phyloP scores from a whole-genome alignment of 2,888 invertebrate genomes.

The Vannuccia rotundouncinata region DNA sequence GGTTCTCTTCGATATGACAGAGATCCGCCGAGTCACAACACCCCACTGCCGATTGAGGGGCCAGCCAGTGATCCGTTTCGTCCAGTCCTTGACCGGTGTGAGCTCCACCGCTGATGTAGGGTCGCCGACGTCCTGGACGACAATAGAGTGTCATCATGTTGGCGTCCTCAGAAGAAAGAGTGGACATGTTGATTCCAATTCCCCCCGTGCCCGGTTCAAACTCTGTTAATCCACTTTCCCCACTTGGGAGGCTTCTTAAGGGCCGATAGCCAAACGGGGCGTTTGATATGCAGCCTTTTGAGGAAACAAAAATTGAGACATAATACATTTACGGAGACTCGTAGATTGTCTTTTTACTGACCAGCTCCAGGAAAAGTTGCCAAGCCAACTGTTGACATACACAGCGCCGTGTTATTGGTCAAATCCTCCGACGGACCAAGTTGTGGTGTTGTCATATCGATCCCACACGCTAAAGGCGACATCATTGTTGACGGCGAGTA shows the following conservation, averaged over 20 bases:
- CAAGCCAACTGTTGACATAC: neutral
- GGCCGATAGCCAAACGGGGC: neutral
- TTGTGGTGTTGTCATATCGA: too few species aligned
- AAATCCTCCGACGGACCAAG: neutral
- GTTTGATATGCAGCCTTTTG: neutral
- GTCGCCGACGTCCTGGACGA: neutral
- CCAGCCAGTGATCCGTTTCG: neutral
- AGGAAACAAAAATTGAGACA: too few species aligned
- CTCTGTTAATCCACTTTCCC: neutral
- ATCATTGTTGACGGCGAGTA: too few species aligned
- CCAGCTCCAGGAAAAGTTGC: neutral
- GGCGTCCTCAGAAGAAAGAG: neutral
- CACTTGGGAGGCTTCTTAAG: neutral
- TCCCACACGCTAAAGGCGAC: too few species aligned
- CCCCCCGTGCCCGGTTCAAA: neutral
- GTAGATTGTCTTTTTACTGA: neutral
- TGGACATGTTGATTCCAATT: neutral
- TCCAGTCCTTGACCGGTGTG: neutral
- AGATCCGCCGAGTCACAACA: neutral
- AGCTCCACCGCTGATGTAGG: neutral
- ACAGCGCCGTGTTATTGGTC: neutral
- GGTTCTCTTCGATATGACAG: slow-evolving; percentile 8
- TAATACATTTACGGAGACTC: too few species aligned
- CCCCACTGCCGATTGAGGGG: neutral
- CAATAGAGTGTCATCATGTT: neutral